A percentile compares a stretch with the other conserved stretches of the same genome.
phyloP scores from a whole-genome alignment of 2,113 vertebrate species.

The Thamnophis sirtalis region DNA sequence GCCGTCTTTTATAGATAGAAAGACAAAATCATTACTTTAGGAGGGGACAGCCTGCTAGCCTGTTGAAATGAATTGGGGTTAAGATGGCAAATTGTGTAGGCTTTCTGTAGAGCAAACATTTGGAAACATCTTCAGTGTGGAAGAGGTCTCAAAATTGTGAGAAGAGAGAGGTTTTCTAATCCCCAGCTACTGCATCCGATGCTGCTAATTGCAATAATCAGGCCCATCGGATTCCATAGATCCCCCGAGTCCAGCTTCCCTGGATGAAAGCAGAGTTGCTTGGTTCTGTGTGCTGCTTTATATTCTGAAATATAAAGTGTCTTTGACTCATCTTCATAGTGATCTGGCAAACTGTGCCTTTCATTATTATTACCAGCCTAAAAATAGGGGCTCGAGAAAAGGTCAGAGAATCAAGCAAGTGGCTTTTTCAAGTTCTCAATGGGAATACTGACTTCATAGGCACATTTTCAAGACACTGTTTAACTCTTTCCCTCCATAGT shows the following conservation, averaged over 20 bases:
- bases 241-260: neutral
- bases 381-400: neutral
- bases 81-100: neutral
- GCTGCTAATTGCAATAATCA: neutral
- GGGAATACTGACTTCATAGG: neutral
- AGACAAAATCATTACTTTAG: neutral
- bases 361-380: neutral
- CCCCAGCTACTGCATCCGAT: neutral
- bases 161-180: neutral
- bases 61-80: neutral
- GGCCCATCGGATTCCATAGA: neutral
- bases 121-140: neutral
- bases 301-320: neutral
- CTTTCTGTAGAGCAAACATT: neutral
- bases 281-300: neutral
- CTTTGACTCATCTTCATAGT: neutral
- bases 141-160: neutral
- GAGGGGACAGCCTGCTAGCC: neutral
- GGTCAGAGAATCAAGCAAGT: neutral
- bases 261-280: neutral
- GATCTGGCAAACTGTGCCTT: neutral
- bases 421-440: neutral
- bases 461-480: neutral
- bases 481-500: neutral
- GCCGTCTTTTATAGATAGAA: neutral